Evolutionary conservation across 2,888 invertebrate species (phyloP).

Genomic region (Zaprionus lineosus): DNA sequence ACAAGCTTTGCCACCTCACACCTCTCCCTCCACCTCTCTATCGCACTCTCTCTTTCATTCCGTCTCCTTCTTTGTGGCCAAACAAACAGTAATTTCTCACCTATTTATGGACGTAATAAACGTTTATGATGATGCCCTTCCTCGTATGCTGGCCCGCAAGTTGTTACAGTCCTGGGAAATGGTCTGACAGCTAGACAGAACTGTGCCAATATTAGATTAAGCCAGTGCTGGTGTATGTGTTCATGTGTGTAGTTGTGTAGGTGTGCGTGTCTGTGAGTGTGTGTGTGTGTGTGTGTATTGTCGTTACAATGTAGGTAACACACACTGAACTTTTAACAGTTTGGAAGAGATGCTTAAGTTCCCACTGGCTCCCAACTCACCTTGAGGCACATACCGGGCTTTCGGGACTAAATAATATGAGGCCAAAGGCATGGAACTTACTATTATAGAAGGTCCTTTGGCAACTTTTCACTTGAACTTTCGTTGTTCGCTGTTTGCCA

Average conservation of each 20-base stretch:
- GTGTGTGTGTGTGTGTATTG: constrained; percentile 4
- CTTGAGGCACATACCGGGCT: not conserved
- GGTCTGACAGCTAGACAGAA: constrained; percentile 28
- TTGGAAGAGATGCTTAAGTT: constrained; percentile 14
- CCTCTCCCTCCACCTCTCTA: not conserved
- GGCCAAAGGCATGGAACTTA: constrained; percentile 20
- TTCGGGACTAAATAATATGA: constrained; percentile 25
- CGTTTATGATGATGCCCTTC: constrained; percentile 73
- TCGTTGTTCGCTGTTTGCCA: not conserved
- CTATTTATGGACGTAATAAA: constrained; percentile 76
- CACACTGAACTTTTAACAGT: constrained; percentile 54
- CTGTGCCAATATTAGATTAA: constrained; percentile 39
- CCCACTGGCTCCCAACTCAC: not conserved
- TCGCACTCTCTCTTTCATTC: no score
- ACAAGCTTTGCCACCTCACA: constrained; percentile 29
- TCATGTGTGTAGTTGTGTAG: constrained; percentile 4
- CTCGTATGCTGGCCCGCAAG: constrained; percentile 5
- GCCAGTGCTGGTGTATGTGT: not conserved
- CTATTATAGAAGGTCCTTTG: constrained; percentile 1
- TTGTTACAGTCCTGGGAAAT: constrained; percentile 8
- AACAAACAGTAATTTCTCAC: constrained; percentile 75
- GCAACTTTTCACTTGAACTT: constrained; percentile 33
- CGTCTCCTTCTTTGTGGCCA: no score
- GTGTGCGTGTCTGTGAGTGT: constrained; percentile 11
- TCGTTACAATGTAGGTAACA: constrained; percentile 55